Evolutionary conservation across 2,888 invertebrate genomes (phyloP), one percentile per base, ranked within the genome.

Genomic region (Liposcelis brunnea): DNA sequence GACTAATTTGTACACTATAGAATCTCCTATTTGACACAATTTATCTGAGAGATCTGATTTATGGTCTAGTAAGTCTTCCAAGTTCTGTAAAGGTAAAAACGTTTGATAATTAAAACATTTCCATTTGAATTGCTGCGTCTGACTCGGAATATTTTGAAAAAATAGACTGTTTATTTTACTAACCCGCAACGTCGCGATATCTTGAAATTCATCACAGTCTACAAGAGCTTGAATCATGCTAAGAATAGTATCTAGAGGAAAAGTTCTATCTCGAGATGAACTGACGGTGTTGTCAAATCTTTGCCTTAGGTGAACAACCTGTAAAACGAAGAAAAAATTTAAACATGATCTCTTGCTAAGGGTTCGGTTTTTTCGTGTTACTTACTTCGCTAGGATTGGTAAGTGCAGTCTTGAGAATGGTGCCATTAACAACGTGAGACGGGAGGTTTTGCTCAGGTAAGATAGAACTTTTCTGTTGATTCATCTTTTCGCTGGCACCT

Each of bases 1-100:
- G 54, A 97, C 95, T 69, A 97, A 76, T 69, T 94, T 93, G 70
- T 89, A 90, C 48, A 97, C 95, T 59, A 97, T 95, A 54, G 91
- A 93, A 69, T 97, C 95, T 44, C 95, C 94, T 59, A 95, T 89
- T 66, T 84, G 86, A 70, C 90, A 90, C 56, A 94, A 74, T 64
- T 84, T 90, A 63, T 89, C 85, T 58, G 82, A 87, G 58, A 89
- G 77, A 66, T 87, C 87, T 54, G 87, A 83, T 61, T 87, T 86
- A 63, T 86, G 86, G 64, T 87, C 86, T 54, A 91, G 72, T 59
- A 87, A 74, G 65, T 86, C 87, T 58, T 89, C 86, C 65, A 91
- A 74, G 65, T 87, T 90, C 68, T 85, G 79, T 55, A 80, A 51
- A 26, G 47, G 46, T 40, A 47, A 26, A 31, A 42, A 43, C 42